Conservation (phyloP, 2,113 vertebrate species). For the Candoia aspera region DNA sequence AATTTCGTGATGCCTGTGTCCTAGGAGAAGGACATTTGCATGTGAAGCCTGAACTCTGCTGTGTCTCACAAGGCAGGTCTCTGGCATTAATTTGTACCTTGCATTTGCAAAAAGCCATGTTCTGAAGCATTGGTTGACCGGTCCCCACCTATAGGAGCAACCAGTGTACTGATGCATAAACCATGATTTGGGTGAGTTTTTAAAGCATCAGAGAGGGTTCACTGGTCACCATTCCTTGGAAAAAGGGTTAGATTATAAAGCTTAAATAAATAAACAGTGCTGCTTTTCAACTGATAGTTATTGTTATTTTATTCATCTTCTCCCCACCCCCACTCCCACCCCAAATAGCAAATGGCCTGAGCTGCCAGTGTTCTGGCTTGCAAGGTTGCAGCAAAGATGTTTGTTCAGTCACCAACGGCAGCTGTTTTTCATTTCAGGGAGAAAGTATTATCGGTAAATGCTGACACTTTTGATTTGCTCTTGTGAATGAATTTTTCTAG, state of each 20-base stretch:
- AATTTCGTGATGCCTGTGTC: no score
- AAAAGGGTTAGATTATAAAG: neutral
- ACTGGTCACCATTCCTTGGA: neutral
- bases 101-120: no score
- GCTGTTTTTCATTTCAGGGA: neutral
- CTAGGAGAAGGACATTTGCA: no score
- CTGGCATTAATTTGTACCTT: no score
- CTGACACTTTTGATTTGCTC: neutral
- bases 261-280: neutral
- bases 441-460: neutral
- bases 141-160: no score
- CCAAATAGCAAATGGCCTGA: neutral
- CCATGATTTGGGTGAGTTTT: neutral
- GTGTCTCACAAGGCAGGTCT: no score
- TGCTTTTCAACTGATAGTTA: neutral
- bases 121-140: no score
- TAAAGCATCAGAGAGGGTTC: neutral
- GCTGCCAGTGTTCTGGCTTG: fast-evolving
- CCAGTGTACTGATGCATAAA: neutral
- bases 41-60: no score
- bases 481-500: neutral
- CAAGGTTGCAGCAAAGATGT: fast-evolving
- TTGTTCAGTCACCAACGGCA: neutral
- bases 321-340: fast-evolving
- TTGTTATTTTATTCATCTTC: neutral